A percentile compares a stretch with the other conserved stretches of the same genome.
These are phyloP conservation scores for Bovichtus diacanthus DNA, from an alignment of 2,797 vertebrate genomes.

Conservation along the genomic window DNA sequence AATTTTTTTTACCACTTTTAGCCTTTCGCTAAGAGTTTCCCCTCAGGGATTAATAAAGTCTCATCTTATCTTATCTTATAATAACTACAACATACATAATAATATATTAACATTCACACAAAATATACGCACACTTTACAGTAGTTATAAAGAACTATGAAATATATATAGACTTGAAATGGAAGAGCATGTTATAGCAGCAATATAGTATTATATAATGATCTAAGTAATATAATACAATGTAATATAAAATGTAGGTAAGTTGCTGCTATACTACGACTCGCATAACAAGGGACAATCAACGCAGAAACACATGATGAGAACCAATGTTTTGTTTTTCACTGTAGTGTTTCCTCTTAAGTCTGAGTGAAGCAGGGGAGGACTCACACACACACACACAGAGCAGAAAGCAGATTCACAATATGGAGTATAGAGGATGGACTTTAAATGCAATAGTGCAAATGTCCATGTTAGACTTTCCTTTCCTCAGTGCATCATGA, in stretches of 20 bases:
- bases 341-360: slow-evolving; percentile 33
- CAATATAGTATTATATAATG: background rate
- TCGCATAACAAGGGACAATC: too few relatives aligned
- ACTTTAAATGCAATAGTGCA: background rate
- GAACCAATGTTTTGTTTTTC: background rate
- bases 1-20: too few relatives aligned
- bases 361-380: slow-evolving; percentile 17
- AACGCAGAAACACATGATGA: background rate
- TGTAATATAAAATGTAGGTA: background rate
- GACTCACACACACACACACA: background rate
- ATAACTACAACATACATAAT: background rate
- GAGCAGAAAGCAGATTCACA: background rate
- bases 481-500: background rate
- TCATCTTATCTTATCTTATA: background rate
- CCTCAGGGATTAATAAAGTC: background rate
- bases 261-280: background rate
- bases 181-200: background rate
- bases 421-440: background rate
- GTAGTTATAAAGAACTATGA: background rate
- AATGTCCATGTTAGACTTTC: background rate
- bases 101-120: background rate
- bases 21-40: background rate
- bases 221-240: background rate
- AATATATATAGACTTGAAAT: background rate
- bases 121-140: background rate